Evolutionary conservation across 2,797 vertebrate genomes (phyloP), one percentile per base, ranked within the genome.

Genomic region (Tenualosa ilisha): DNA sequence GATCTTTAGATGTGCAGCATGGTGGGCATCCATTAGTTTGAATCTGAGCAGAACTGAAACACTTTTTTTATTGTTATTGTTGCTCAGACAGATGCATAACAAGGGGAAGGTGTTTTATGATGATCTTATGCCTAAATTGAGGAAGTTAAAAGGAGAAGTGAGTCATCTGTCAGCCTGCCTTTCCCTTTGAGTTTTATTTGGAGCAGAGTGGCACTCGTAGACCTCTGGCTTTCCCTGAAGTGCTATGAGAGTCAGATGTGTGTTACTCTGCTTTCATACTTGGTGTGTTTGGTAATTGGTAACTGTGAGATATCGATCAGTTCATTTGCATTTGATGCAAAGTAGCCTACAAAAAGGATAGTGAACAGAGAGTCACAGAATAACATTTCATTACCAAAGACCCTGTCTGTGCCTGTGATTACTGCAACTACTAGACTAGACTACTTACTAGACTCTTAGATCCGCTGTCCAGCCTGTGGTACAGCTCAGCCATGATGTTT

Each of bases 81-180:
- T 75, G 31, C 3, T 31, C 65, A 40, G 26, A 40, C 65, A 43
- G 68, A 75, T 31, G 37, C 24, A 68, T 8, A 26, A 31, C 24
- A 68, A 31, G 15, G 3, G 68, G 31, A 75, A 75, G 37, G 15
- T 17, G 2, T 22, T 79, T 40, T 79, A 43, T 22, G 7, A 13
- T 72, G 65, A 9, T 79, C 72, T 22, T 46, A 46, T 20, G 7
- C 0, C 37, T 46, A n/a, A 79, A 79, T 43, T 46, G 37, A 79
- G 72, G 72, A 79, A 79, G 37, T 4, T 46, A 40, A 79, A 79
- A 43, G 72, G 40, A 79, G 72, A 79, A 79, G 72, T 46, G 40
- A 43, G 15, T 46, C 65, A 6, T 72, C 6, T 15, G 65, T 5
- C 65, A 72, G 3, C 26, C 6, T 7, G n/a, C 22, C 7, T 63